phyloP scores from a whole-genome alignment of 2,888 invertebrate species.

The Coelinius sp. region DNA sequence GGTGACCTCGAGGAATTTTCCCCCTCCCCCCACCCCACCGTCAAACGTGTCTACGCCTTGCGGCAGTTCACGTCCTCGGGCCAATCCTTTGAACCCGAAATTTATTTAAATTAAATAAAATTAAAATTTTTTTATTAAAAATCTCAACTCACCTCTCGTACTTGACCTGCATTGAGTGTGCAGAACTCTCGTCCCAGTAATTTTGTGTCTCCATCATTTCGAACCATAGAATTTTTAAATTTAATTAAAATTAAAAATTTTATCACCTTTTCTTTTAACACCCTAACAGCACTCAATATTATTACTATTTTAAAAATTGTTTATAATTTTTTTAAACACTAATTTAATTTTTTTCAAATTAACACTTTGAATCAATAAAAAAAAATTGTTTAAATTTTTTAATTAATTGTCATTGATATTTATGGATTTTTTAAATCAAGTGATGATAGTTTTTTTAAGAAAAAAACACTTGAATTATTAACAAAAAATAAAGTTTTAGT shows the following conservation, averaged over 20 bases:
- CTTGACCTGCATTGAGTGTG: slow-evolving; percentile 72
- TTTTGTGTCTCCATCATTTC: slow-evolving; percentile 71
- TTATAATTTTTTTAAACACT: too few species aligned
- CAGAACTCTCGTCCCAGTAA: slow-evolving; percentile 73
- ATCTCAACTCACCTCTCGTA: slow-evolving; percentile 72
- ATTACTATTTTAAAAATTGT: too few species aligned
- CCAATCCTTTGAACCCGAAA: slow-evolving; percentile 13
- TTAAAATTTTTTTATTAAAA: background rate
- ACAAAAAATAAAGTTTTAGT: background rate
- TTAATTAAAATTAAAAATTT: background rate
- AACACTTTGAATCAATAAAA: background rate
- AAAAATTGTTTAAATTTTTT: background rate
- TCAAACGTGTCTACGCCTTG: background rate
- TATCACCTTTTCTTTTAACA: too few species aligned
- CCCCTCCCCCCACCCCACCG: background rate
- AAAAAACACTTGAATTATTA: background rate
- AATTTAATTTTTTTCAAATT: background rate
- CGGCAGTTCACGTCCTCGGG: background rate
- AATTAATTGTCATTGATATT: too few species aligned
- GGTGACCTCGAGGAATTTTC: slow-evolving; percentile 33
- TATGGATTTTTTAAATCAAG: slow-evolving; percentile 11
- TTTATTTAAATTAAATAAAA: background rate
- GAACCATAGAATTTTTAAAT: slow-evolving; percentile 60
- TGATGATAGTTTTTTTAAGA: too few species aligned
- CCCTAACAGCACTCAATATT: too few species aligned